Evolutionary conservation across 2,888 invertebrate species (phyloP).

Genomic region (Netelia fuscicornis): DNA sequence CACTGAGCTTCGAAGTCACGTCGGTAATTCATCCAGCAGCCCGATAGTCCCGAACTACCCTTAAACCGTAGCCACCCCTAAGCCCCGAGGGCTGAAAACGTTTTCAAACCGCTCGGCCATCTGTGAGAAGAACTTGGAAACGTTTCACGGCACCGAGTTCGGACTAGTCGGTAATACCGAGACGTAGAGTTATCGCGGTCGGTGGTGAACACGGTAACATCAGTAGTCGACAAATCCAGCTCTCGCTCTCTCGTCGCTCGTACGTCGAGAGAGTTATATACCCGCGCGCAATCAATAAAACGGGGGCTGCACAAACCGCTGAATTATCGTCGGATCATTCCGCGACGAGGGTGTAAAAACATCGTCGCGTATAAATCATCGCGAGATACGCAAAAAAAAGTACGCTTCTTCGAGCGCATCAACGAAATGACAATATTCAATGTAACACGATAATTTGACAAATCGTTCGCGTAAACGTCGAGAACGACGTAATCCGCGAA

Average conservation of each 20-base stretch:
- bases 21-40: constrained; percentile 81
- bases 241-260: constrained; percentile 42
- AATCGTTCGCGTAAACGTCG: constrained; percentile 37
- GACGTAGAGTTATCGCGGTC: constrained; percentile 79
- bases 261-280: constrained; percentile 32
- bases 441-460: constrained; percentile 39
- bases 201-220: constrained; percentile 80
- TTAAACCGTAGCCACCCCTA: constrained; percentile 71
- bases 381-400: not conserved
- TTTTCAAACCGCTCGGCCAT: constrained; percentile 81
- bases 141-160: constrained; percentile 73
- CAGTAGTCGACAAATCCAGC: constrained; percentile 64
- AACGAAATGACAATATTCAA: constrained; percentile 33
- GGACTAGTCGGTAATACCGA: constrained; percentile 81
- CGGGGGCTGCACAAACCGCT: constrained; percentile 44
- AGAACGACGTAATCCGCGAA: not conserved
- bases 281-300: constrained; percentile 68
- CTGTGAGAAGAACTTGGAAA: constrained; percentile 80
- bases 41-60: constrained; percentile 70
- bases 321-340: constrained; percentile 59
- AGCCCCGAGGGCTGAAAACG: constrained; percentile 81
- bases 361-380: constrained; percentile 47
- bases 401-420: constrained; percentile 3
- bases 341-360: constrained; percentile 23
- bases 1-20: constrained; percentile 74